Conservation (phyloP, 2,888 invertebrate species). For the Arctia plantaginis region DNA sequence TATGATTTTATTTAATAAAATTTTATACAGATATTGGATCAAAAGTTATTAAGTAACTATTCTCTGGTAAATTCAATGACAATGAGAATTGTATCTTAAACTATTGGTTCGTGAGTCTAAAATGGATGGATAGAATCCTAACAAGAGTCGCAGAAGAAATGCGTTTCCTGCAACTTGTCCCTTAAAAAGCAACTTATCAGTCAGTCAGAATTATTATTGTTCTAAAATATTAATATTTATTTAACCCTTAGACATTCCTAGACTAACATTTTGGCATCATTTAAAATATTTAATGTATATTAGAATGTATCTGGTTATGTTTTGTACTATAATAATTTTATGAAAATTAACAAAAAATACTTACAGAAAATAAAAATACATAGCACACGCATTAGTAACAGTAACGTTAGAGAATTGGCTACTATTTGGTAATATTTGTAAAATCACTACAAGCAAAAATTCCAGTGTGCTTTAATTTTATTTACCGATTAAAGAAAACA, state of each 20-base stretch:
- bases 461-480: neutral
- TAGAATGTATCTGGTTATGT: conserved; percentile 35
- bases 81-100: neutral
- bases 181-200: neutral
- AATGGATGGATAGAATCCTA: neutral
- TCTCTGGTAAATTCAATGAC: neutral
- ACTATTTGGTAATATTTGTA: neutral
- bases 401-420: conserved; percentile 26
- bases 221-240: conserved; percentile 25
- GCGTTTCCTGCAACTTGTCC: neutral
- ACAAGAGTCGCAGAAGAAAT: neutral
- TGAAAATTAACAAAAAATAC: conserved; percentile 22
- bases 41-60: neutral
- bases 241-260: conserved; percentile 56
- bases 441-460: neutral
- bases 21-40: neutral
- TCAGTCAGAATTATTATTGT: neutral
- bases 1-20: neutral
- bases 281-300: conserved; percentile 30
- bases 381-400: conserved; percentile 36
- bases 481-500: neutral
- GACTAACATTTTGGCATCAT: conserved; percentile 42
- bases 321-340: conserved; percentile 18
- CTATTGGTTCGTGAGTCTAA: neutral
- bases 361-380: conserved; percentile 36